These are phyloP conservation scores for Latheticus oryzae DNA, from an alignment of 2,888 invertebrate species.

Conservation along the genomic window DNA sequence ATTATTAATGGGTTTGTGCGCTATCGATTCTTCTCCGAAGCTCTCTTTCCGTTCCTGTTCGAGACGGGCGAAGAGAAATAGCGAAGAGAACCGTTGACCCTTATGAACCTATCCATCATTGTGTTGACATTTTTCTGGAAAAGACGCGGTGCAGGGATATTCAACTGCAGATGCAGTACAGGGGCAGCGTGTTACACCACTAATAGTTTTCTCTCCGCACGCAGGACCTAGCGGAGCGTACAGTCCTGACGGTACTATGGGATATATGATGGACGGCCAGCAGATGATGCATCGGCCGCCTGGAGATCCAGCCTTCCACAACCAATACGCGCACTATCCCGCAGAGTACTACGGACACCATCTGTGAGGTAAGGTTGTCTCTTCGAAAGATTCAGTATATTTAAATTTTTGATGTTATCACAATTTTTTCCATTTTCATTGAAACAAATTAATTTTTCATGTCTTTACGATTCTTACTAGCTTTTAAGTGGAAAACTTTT, in stretches of 20 bases:
- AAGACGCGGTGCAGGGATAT: conserved; percentile 35
- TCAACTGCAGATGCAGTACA: conserved; percentile 50
- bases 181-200: conserved; percentile 71
- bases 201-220: conserved; percentile 89
- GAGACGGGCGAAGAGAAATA: conserved; percentile 73
- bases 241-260: conserved; percentile 96
- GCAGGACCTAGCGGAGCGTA: conserved; percentile 96
- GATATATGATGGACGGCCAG: conserved; percentile 98
- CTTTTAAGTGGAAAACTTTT: no score
- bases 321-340: conserved; percentile 92
- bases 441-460: not conserved
- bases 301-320: conserved; percentile 92
- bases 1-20: conserved; percentile 55
- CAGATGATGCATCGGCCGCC: conserved; percentile 98
- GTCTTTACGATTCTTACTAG: no score
- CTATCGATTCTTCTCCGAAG: conserved; percentile 60
- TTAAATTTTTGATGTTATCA: no score
- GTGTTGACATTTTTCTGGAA: conserved; percentile 35
- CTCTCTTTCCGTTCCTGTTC: conserved; percentile 62
- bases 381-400: no score
- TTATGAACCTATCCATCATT: conserved; percentile 70
- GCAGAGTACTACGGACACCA: conserved; percentile 95
- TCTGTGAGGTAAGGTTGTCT: conserved; percentile 78
- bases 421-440: no score
- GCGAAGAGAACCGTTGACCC: conserved; percentile 70